Evolutionary conservation across 1,140 invertebrate species (phyloP).

Genomic region (Mactra quadrangularis): DNA sequence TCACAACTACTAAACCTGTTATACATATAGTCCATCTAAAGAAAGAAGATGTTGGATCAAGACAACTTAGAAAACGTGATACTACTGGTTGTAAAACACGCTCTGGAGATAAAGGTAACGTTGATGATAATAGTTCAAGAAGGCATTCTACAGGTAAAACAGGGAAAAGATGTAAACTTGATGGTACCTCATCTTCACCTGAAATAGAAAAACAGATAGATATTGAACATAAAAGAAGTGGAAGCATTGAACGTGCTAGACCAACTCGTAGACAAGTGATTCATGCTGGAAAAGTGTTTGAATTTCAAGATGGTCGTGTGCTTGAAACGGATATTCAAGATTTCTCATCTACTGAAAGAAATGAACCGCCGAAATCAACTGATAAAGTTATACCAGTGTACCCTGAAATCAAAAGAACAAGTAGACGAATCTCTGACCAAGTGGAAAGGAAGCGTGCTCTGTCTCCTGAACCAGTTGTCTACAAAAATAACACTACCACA

Average conservation of each 20-base stretch:
- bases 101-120: no score
- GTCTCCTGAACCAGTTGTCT: constrained; percentile 10
- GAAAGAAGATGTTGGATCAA: no score
- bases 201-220: neutral
- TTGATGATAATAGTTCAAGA: no score
- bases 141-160: no score
- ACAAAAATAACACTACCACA: neutral
- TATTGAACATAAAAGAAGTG: no score
- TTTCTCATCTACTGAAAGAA: neutral
- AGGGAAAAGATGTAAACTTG: constrained; percentile 32
- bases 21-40: no score
- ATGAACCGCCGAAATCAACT: no score
- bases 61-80: no score
- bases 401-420: neutral
- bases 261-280: constrained; percentile 38
- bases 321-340: constrained; percentile 44
- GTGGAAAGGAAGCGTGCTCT: constrained; percentile 8
- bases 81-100: no score
- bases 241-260: neutral
- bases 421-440: neutral
- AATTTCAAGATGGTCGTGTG: constrained; percentile 48
- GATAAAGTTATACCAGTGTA: neutral
- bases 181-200: constrained; percentile 48
- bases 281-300: constrained; percentile 53
- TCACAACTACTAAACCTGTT: no score